Base-by-base conservation (phyloP, 2,797 vertebrate genomes). In the Trachurus trachurus region DNA sequence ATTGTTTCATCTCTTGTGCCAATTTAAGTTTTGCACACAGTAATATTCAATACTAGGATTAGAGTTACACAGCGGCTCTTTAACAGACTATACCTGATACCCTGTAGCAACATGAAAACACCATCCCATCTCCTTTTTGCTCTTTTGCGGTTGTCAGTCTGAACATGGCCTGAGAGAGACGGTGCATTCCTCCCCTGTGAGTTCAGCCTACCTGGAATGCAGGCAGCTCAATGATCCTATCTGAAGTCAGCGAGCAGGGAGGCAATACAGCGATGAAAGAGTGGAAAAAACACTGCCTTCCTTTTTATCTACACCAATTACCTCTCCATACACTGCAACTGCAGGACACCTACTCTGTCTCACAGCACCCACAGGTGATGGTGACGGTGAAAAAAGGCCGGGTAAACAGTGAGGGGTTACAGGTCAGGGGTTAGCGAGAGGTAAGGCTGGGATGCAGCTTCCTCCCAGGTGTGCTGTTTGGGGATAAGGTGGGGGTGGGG, bases 161-260 rank as follows among this genome's bases (percentile, higher is more conserved):
- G 65, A 76, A 50, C 8, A 63, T 21, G 57, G 56, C 56, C 56
- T 50, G 37, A 65, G 61, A 65, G 76, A 81, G 62, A 71, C 6
- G 9, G 44, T 72, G 78, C 89, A 93, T 93, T 93, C 92, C 86
- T 92, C 79, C 76, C 76, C 65, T 70, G 42, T 86, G 88, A 90
- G 79, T 89, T 86, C 80, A 90, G 83, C 59, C 74, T 54, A 90
- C 82, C 87, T 89, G 91, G 92, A 91, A 92, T 91, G 87, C 76
- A 86, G 82, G 82, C 17, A 0, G 80, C 81, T 66, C 76, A 75
- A 73, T 67, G 87, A 91, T 90, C 73, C 81, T 71, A 87, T 89
- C 85, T 80, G 50, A 37, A 85, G 73, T 63, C 70, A 56, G 72
- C 3, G 5, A 70, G 44, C n/a, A 59, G 40, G 11, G n/a, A 71